Conservation (phyloP, 92 coral and sea anemone species). For the Desmophyllum pertusum region DNA sequence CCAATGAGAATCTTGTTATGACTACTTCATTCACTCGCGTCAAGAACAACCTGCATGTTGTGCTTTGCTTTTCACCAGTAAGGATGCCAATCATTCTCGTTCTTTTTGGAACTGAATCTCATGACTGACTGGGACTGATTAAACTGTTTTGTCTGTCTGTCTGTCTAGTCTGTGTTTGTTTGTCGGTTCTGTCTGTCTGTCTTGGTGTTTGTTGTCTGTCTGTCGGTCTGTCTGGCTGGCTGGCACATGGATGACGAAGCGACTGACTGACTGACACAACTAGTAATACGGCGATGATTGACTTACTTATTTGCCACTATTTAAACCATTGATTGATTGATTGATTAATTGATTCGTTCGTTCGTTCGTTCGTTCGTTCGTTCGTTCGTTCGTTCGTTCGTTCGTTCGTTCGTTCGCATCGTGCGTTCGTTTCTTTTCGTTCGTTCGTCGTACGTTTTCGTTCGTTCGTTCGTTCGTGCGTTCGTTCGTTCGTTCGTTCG, state of each 20-base stretch:
- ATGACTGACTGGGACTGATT: neutral
- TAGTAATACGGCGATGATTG: no score
- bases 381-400: no score
- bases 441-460: no score
- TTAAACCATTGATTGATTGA: no score
- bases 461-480: no score
- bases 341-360: neutral
- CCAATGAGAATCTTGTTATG: constrained; percentile 96
- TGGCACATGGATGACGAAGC: neutral
- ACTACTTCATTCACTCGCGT: constrained; percentile 98
- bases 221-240: constrained; percentile 1
- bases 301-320: no score
- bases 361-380: neutral
- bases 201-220: neutral
- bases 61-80: constrained; percentile 97
- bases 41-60: constrained; percentile 96
- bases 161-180: neutral
- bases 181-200: neutral
- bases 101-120: no score
- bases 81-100: constrained; percentile 8
- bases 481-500: no score
- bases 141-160: neutral
- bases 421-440: no score
- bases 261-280: neutral
- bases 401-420: no score